Conservation (phyloP, 2,888 invertebrate genomes). For the Chouioia cunea region DNA sequence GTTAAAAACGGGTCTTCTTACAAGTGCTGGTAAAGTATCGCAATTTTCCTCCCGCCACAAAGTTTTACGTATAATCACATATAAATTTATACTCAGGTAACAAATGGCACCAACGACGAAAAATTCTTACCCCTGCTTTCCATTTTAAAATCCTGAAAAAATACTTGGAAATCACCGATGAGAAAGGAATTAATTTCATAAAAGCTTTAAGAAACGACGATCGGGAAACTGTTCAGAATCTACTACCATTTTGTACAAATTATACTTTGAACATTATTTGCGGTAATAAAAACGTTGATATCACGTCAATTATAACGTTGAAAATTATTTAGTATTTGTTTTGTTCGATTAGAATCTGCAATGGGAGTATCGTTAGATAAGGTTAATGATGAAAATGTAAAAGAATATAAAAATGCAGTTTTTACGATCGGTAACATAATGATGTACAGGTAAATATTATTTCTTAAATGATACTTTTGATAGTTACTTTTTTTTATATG, state of each 20-base stretch:
- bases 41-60: no score
- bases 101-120: constrained; percentile 46
- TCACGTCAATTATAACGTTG: neutral
- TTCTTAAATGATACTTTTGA: neutral
- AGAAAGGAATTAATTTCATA: constrained; percentile 38
- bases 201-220: constrained; percentile 37
- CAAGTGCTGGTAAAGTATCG: constrained; percentile 57
- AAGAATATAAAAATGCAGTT: constrained; percentile 73
- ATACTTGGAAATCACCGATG: constrained; percentile 38
- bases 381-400: constrained; percentile 63
- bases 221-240: constrained; percentile 33
- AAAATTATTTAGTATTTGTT: neutral
- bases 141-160: constrained; percentile 44
- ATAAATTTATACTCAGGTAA: constrained; percentile 13
- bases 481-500: neutral
- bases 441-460: constrained; percentile 55
- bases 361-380: constrained; percentile 41
- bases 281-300: constrained; percentile 49
- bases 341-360: constrained; percentile 37
- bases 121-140: constrained; percentile 46
- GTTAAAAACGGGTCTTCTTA: constrained; percentile 46
- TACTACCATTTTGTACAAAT: constrained; percentile 36
- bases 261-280: constrained; percentile 47
- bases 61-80: no score
- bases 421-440: constrained; percentile 66